Evolutionary conservation across 2,888 invertebrate species (phyloP).

Genomic region (Laspeyria flexula): DNA sequence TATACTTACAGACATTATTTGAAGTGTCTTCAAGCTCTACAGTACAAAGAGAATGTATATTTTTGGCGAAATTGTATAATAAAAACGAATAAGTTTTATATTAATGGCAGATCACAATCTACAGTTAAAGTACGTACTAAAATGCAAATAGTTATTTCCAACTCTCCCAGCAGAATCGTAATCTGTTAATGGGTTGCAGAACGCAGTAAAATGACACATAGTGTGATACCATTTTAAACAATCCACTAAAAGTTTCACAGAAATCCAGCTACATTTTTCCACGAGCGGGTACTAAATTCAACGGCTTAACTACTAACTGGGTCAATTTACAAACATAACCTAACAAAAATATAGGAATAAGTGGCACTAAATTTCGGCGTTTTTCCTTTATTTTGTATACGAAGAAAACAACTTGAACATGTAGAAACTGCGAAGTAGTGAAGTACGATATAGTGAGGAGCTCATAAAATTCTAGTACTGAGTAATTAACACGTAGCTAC

Average conservation of each 20-base stretch:
- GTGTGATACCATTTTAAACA: slow-evolving; percentile 6
- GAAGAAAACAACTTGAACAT: slow-evolving; percentile 32
- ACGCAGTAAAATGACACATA: slow-evolving; percentile 4
- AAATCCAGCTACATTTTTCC: slow-evolving; percentile 4
- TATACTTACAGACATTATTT: slow-evolving; percentile 1
- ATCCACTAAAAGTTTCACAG: slow-evolving; percentile 9
- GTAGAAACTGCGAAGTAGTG: slow-evolving; percentile 30
- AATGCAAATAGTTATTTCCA: background rate
- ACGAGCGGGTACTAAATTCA: slow-evolving; percentile 3
- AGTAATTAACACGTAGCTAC: slow-evolving; percentile 64
- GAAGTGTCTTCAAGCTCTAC: background rate
- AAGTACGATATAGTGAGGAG: slow-evolving; percentile 42
- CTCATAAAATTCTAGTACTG: slow-evolving; percentile 59
- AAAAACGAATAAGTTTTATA: background rate
- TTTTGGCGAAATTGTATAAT: background rate
- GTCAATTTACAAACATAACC: slow-evolving; percentile 10
- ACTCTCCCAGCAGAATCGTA: background rate
- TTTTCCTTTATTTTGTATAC: slow-evolving; percentile 14
- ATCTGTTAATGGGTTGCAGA: slow-evolving; percentile 3
- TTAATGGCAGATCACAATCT: background rate
- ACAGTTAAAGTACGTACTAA: background rate
- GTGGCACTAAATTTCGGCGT: slow-evolving; percentile 7
- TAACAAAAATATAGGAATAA: slow-evolving; percentile 7
- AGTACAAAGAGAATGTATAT: background rate
- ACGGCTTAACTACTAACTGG: slow-evolving; percentile 9